These are phyloP conservation scores for Steromphala cineraria DNA, from an alignment of 2,888 invertebrate genomes.

Conservation along the genomic window DNA sequence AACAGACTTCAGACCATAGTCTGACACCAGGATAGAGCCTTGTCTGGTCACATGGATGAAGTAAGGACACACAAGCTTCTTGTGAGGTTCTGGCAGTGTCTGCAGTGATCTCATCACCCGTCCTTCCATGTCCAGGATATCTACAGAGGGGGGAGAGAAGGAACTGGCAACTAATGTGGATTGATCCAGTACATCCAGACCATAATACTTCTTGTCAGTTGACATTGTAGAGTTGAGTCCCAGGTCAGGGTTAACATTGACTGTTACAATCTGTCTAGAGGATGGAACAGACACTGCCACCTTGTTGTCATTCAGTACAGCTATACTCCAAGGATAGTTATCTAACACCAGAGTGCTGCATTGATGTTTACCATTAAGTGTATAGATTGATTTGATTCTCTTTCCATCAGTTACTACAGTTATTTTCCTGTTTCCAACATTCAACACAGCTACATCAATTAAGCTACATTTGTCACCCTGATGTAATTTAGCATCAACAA, in stretches of 20 bases:
- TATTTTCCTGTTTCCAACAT: neutral
- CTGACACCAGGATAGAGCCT: neutral
- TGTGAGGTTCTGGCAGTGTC: neutral
- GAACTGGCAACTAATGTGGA: neutral
- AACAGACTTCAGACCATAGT: neutral
- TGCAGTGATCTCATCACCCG: neutral
- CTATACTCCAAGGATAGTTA: neutral
- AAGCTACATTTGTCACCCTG: neutral
- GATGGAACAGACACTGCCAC: neutral
- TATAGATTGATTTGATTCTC: neutral
- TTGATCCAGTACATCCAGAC: neutral
- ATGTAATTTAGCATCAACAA: too few species aligned
- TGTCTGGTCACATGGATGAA: neutral
- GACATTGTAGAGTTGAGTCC: neutral
- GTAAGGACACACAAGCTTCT: neutral
- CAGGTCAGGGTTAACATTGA: neutral
- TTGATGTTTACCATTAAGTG: neutral
- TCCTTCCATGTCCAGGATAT: neutral
- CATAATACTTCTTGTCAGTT: neutral
- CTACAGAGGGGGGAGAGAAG: neutral
- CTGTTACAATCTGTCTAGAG: neutral
- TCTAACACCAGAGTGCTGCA: neutral
- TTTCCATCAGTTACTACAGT: neutral
- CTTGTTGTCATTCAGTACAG: neutral
- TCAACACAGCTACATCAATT: neutral